These are phyloP conservation scores for Ranitomeya imitator DNA, from an alignment of 2,113 vertebrate species.

Conservation along the genomic window DNA sequence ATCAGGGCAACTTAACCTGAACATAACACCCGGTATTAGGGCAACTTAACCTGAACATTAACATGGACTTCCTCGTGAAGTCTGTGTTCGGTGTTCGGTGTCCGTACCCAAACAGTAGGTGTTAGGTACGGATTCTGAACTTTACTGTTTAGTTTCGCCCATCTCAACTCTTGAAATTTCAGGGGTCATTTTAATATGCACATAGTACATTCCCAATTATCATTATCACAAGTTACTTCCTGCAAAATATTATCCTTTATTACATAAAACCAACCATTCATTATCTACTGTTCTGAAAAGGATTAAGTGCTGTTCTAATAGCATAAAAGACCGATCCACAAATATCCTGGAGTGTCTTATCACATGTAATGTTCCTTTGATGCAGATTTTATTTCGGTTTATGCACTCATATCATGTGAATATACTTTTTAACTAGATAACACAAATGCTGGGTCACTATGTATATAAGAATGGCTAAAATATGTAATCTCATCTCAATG, in stretches of 20 bases:
- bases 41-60: too few relatives aligned
- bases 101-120: too few relatives aligned
- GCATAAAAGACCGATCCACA: conserved; percentile 46
- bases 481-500: conserved; percentile 58
- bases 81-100: too few relatives aligned
- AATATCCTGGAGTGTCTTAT: conserved; percentile 49
- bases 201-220: too few relatives aligned
- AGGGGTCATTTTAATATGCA: too few relatives aligned
- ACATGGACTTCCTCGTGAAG: too few relatives aligned
- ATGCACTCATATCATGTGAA: conserved; percentile 32
- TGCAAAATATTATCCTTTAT: conserved; percentile 53
- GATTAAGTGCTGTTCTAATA: conserved; percentile 57
- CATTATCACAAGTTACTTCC: conserved; percentile 26
- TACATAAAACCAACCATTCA: conserved; percentile 61
- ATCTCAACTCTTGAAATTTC: too few relatives aligned
- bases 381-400: conserved; percentile 55
- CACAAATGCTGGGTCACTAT: conserved; percentile 45
- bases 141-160: too few relatives aligned
- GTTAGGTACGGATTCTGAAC: too few relatives aligned
- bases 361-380: conserved; percentile 52
- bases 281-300: conserved; percentile 59
- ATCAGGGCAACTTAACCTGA: too few relatives aligned
- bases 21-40: too few relatives aligned
- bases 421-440: conserved; percentile 57
- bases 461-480: conserved; percentile 37